These are phyloP conservation scores for Eubucco bourcierii DNA, from an alignment of 2,113 vertebrate species.

Conservation along the genomic window DNA sequence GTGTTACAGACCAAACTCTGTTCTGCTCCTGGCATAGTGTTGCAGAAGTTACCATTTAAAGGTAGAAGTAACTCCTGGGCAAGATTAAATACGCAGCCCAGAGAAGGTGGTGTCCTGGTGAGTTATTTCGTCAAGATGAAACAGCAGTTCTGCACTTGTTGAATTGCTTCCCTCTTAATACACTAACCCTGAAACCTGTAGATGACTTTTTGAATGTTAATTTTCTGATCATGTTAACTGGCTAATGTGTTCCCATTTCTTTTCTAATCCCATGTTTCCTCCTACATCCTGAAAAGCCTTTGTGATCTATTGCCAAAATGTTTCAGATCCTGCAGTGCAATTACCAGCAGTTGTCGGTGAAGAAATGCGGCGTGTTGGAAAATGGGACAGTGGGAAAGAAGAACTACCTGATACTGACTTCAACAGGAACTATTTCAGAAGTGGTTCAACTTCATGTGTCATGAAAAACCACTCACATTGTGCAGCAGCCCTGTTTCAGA, in stretches of 20 bases:
- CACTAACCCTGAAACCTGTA: neutral
- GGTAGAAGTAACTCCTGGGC: neutral
- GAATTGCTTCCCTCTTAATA: neutral
- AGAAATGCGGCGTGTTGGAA: constrained; percentile 24
- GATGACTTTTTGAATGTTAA: constrained; percentile 9
- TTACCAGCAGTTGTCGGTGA: constrained; percentile 27
- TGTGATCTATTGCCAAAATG: constrained; percentile 52
- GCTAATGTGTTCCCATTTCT: constrained; percentile 7
- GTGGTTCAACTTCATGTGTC: neutral
- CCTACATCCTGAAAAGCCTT: neutral
- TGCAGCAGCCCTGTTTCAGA: neutral
- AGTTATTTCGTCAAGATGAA: neutral
- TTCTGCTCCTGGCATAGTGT: neutral
- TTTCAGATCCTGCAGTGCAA: neutral
- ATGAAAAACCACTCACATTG: neutral
- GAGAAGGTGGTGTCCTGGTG: neutral
- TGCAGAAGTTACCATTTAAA: neutral
- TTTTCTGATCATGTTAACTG: constrained; percentile 40
- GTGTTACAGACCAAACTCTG: neutral
- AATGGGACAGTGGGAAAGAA: constrained; percentile 13
- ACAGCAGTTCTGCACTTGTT: neutral
- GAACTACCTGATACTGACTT: neutral
- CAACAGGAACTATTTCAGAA: neutral
- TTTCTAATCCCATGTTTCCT: constrained; percentile 41
- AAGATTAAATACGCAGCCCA: accelerated